Conservation (phyloP, 2,113 vertebrate species). For the Cavia porcellus region DNA sequence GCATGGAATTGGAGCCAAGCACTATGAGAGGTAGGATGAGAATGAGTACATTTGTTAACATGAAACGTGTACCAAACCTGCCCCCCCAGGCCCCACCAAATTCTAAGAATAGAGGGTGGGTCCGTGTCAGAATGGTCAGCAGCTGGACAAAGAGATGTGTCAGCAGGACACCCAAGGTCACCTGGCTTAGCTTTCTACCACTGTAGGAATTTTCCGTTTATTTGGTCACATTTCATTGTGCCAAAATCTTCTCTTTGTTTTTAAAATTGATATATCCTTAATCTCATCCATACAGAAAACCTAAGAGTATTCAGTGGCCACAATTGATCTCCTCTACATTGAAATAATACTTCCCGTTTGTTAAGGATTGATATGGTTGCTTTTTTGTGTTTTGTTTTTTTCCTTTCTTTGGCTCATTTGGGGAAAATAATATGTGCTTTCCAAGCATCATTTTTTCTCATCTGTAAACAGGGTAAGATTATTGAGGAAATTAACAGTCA, state of each 20-base stretch:
- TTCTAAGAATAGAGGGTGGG: neutral
- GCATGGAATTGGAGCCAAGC: neutral
- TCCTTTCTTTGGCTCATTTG: neutral
- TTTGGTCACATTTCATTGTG: neutral
- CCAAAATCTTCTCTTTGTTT: constrained; percentile 1
- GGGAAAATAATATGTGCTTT: neutral
- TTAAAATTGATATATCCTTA: neutral
- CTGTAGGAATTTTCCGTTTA: constrained; percentile 29
- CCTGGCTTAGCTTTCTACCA: neutral
- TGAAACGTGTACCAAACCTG: neutral
- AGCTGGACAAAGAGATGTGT: neutral
- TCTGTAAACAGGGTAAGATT: neutral
- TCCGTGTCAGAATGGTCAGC: neutral
- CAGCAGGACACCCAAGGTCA: neutral
- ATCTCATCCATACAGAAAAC: neutral
- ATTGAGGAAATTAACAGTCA: neutral
- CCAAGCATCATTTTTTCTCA: neutral
- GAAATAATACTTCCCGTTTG: neutral
- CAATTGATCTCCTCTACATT: neutral
- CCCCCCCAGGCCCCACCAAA: too few species aligned
- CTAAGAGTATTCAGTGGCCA: neutral
- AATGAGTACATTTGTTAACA: neutral
- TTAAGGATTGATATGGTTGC: neutral
- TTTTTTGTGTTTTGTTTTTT: neutral
- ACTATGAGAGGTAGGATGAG: neutral